Percentiles rank a stretch among this genome's conserved stretches.
Conservation (phyloP, 92 coral and sea anemone genomes). For the Umimayanthus chanpuru region DNA sequence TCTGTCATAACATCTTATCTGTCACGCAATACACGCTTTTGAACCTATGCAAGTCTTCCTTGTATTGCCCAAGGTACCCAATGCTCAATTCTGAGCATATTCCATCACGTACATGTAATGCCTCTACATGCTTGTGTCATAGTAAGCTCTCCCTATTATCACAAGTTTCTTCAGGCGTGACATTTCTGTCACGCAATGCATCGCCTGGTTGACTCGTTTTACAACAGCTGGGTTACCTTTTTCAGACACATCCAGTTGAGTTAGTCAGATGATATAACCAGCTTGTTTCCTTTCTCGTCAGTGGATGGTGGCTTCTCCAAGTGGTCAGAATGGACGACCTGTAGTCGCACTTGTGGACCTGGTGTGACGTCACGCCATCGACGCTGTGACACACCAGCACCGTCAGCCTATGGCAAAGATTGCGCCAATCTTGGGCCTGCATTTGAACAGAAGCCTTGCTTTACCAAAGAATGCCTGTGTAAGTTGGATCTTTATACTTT, state of each 20-base stretch:
- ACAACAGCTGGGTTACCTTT: no score
- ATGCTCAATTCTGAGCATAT: not conserved
- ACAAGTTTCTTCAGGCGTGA: not conserved
- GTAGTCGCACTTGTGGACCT: slow-evolving; percentile 95
- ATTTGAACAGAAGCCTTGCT: slow-evolving; percentile 90
- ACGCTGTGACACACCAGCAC: slow-evolving; percentile 82
- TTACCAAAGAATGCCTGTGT: slow-evolving; percentile 73
- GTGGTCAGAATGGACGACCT: slow-evolving; percentile 86
- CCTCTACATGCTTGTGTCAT: not conserved
- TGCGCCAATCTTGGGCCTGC: slow-evolving; percentile 93
- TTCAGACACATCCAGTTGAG: not conserved
- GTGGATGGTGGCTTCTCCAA: slow-evolving; percentile 89
- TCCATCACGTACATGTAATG: not conserved
- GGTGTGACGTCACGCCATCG: slow-evolving; percentile 97
- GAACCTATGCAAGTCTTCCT: not conserved
- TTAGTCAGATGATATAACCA: not conserved
- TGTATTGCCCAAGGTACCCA: not conserved
- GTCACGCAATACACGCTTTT: not conserved
- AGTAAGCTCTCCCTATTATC: not conserved
- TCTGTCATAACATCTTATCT: not conserved
- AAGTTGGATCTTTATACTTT: not conserved
- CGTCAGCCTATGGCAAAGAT: slow-evolving; percentile 90
- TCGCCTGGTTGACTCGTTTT: not conserved
- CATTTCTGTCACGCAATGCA: not conserved
- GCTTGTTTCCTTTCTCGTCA: slow-evolving; percentile 17